Evolutionary conservation across 2,797 vertebrate genomes (phyloP), one percentile per base, ranked within the genome.

Genomic region (Prunella strophiata): DNA sequence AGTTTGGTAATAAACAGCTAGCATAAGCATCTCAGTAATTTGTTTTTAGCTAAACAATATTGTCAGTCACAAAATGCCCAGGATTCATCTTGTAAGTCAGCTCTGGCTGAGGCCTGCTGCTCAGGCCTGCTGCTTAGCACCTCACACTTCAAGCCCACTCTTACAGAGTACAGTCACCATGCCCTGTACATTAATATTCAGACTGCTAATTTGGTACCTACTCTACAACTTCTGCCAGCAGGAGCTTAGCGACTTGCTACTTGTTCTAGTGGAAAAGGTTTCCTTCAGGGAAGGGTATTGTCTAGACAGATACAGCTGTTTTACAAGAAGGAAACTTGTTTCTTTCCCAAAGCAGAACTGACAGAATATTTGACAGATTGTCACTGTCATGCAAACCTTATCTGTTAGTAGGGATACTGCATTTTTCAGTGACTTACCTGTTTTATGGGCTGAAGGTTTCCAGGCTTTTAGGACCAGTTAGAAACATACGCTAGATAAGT

Each of bases 171-270:
- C 15, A 47, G 25, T 18, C 54, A 47, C 29, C 17, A 32, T 2
- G 3, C 15, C 27, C n/a, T 59, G 12, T n/a, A 23, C n/a, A 25
- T 25, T 38, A 45, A 61, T 25, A 45, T 17, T 38, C 15, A 32
- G 27, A 52, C 54, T 52, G 62, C 8, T 38, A 29, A 47, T 20
- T 38, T 0, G 0, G 21, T 30, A 74, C 7, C 21, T 52, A 18
- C 61, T 36, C 29, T 36, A 34, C 40, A 74, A 19, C 26, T 81
- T 59, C 27, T 30, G 21, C 17, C 25, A 34, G 21, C 6, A 47
- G 40, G 17, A 61, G 27, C 26, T 54, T 54, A 42, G 11, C 47
- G 5, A 7, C 27, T 36, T n/a, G 19, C 16, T 50, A 15, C 22
- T 50, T 42, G 8, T 43, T 68, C 30, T 42, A 36, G 19, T 12